Evolutionary conservation across 2,888 invertebrate genomes (phyloP).

Genomic region (Scaptomyza tumidula): DNA sequence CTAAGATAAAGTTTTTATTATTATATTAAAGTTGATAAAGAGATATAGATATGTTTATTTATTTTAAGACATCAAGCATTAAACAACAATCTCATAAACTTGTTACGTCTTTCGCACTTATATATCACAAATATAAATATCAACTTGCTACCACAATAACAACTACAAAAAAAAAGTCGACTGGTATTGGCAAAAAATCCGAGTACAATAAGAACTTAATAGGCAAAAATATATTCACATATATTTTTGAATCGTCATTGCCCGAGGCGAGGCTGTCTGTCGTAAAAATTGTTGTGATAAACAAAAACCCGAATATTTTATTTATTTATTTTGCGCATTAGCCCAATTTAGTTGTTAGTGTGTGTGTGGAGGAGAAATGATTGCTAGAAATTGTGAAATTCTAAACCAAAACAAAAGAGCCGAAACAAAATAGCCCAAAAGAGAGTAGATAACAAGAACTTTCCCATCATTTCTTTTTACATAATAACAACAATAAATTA

Average conservation of each 20-base stretch:
- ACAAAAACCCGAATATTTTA: conserved; percentile 30
- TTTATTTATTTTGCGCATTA: conserved; percentile 70
- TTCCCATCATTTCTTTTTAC: conserved; percentile 71
- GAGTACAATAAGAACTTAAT: conserved; percentile 22
- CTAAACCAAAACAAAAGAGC: conserved; percentile 24
- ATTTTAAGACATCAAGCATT: too few species aligned
- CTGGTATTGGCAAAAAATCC: conserved; percentile 21
- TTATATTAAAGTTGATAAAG: background rate
- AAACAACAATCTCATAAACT: background rate
- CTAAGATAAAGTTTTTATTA: too few species aligned
- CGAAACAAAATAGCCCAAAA: background rate
- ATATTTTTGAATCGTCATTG: conserved; percentile 36
- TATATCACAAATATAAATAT: background rate
- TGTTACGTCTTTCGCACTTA: background rate
- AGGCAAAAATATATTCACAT: conserved; percentile 19
- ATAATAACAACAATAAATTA: conserved; percentile 67
- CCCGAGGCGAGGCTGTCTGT: conserved; percentile 17
- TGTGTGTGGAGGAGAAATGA: conserved; percentile 26
- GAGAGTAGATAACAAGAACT: conserved; percentile 54
- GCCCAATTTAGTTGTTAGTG: conserved; percentile 26
- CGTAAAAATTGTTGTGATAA: conserved; percentile 36
- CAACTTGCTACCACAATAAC: background rate
- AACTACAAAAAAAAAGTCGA: background rate
- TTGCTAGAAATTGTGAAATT: conserved; percentile 69
- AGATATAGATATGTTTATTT: too few species aligned